Evolutionary conservation across 35 echinoderm and acorn worm species (phyloP).

Genomic region (Apostichopus parvimensis): DNA sequence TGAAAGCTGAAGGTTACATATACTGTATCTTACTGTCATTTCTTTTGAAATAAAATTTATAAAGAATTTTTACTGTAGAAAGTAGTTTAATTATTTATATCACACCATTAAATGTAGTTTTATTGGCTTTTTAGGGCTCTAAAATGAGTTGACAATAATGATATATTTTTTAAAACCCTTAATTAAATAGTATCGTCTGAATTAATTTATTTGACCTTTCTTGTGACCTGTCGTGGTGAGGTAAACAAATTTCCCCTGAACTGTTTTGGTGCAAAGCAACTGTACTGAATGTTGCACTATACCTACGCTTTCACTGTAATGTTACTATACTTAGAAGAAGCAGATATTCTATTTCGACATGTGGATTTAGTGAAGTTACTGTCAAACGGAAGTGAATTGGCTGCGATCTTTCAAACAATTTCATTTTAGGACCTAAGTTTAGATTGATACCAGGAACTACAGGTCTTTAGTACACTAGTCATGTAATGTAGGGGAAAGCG

Average conservation of each 20-base stretch:
- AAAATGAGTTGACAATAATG: too few species aligned
- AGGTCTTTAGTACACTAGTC: too few species aligned
- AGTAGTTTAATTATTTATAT: background rate
- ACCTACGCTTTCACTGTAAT: background rate
- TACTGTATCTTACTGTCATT: too few species aligned
- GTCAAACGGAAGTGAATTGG: too few species aligned
- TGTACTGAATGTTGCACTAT: background rate
- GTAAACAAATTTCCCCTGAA: slow-evolving; percentile 47
- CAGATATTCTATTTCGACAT: too few species aligned
- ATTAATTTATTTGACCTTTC: slow-evolving; percentile 42
- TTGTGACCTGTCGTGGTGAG: slow-evolving; percentile 37
- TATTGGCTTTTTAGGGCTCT: too few species aligned
- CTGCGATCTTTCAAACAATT: too few species aligned
- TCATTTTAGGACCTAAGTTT: too few species aligned
- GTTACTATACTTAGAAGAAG: background rate
- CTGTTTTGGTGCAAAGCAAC: slow-evolving; percentile 18
- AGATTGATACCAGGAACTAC: too few species aligned
- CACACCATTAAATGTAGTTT: too few species aligned
- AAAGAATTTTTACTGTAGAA: background rate
- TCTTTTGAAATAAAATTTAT: background rate
- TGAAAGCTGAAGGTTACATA: background rate
- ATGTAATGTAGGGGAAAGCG: too few species aligned
- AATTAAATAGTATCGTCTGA: background rate
- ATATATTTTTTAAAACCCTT: background rate
- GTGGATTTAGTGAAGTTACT: too few species aligned